These are phyloP conservation scores for Papilio demoleus DNA, from an alignment of 2,888 invertebrate species.

Conservation along the genomic window DNA sequence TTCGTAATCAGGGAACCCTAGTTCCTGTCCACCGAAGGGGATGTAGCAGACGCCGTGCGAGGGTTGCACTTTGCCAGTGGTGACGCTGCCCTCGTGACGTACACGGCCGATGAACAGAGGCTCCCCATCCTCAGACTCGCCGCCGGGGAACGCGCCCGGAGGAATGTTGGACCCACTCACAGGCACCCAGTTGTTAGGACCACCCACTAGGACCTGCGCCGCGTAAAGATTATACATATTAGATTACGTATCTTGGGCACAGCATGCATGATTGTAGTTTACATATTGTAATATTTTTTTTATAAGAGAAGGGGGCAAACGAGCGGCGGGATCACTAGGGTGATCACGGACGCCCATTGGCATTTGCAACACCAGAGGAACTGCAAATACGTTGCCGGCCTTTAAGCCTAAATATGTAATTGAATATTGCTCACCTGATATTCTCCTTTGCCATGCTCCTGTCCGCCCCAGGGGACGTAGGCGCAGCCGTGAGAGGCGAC, in stretches of 20 bases:
- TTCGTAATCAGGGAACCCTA: conserved; percentile 92
- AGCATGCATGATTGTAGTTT: too few species aligned
- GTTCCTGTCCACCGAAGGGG: conserved; percentile 90
- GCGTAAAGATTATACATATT: background rate
- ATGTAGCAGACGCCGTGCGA: conserved; percentile 93
- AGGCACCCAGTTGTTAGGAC: conserved; percentile 88
- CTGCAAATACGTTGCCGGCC: too few species aligned
- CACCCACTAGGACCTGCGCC: conserved; percentile 82
- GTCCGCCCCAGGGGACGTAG: conserved; percentile 92
- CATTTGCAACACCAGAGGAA: too few species aligned
- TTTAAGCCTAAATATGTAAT: too few species aligned
- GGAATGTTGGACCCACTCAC: conserved; percentile 87
- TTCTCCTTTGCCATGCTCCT: conserved; percentile 88
- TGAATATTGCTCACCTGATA: conserved; percentile 86
- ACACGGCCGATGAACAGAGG: conserved; percentile 91
- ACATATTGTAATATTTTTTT: too few species aligned
- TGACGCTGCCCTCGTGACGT: conserved; percentile 89
- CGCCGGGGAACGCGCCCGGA: conserved; percentile 88
- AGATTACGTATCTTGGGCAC: too few species aligned
- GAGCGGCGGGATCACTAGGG: too few species aligned
- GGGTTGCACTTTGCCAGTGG: conserved; percentile 92
- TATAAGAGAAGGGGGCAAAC: too few species aligned
- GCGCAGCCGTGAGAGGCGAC: conserved; percentile 90
- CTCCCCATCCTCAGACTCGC: conserved; percentile 90
- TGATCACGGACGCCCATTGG: too few species aligned